Conservation (phyloP, 2,113 vertebrate species). For the Rostratula benghalensis region DNA sequence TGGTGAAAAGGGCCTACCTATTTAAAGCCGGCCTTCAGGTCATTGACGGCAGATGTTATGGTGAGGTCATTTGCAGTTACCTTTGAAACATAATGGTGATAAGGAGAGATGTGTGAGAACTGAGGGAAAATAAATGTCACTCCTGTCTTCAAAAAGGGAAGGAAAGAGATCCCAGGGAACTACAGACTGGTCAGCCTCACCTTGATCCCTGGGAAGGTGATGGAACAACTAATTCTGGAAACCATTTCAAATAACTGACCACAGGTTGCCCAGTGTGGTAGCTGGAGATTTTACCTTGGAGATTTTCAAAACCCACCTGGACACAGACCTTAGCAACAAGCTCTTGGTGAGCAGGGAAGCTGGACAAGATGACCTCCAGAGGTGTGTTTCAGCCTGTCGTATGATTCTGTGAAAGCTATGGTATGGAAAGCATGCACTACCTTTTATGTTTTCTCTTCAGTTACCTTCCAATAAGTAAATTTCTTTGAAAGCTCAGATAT, state of each 20-base stretch:
- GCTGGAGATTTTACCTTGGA: no score
- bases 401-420: background rate
- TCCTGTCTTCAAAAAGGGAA: background rate
- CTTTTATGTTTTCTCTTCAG: background rate
- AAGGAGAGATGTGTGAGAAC: background rate
- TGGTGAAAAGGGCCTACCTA: background rate
- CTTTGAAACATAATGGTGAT: background rate
- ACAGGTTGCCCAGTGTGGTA: background rate
- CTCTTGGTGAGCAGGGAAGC: no score
- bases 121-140: background rate
- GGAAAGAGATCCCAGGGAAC: background rate
- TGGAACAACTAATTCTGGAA: background rate
- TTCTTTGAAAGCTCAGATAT: background rate
- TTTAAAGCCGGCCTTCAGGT: background rate
- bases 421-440: background rate
- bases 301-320: background rate
- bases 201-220: background rate
- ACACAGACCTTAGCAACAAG: rapidly evolving
- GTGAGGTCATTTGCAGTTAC: background rate
- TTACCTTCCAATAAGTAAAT: background rate
- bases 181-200: background rate
- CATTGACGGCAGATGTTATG: background rate
- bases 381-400: background rate
- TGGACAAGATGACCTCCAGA: background rate
- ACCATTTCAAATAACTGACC: background rate